Evolutionary conservation across 1,140 invertebrate species (phyloP).

Genomic region (Pomacea maculata): DNA sequence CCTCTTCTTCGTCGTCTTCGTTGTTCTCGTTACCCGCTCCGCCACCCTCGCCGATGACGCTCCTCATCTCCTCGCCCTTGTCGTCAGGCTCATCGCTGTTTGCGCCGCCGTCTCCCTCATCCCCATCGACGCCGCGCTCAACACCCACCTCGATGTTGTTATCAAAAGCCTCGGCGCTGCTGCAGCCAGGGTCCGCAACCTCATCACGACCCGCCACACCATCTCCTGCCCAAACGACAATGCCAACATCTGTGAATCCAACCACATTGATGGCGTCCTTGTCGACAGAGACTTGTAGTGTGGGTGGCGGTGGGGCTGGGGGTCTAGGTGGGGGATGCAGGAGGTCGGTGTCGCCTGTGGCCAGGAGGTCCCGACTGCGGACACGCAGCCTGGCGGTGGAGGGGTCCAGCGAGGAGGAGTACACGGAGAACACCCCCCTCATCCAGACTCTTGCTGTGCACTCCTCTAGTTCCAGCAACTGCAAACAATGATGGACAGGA

Average conservation of each 20-base stretch:
- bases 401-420: conserved; percentile 17
- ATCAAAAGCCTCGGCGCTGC: too few relatives aligned
- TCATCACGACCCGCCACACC: too few relatives aligned
- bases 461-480: too few relatives aligned
- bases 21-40: too few relatives aligned
- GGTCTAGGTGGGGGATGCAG: not conserved
- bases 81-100: not conserved
- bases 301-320: not conserved
- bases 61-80: not conserved
- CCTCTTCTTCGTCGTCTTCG: too few relatives aligned
- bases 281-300: not conserved
- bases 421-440: conserved; percentile 19
- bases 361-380: conserved; percentile 7
- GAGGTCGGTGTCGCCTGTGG: not conserved
- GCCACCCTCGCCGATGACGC: too few relatives aligned
- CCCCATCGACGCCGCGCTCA: not conserved
- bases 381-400: conserved; percentile 15
- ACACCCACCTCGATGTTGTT: too few relatives aligned
- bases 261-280: too few relatives aligned
- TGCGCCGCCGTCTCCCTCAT: not conserved
- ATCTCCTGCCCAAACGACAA: too few relatives aligned
- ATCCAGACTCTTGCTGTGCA: not conserved
- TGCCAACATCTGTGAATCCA: too few relatives aligned
- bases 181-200: too few relatives aligned
- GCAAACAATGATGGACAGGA: too few relatives aligned